phyloP scores from a whole-genome alignment of 2,113 vertebrate species.

The Onychostoma macrolepis region DNA sequence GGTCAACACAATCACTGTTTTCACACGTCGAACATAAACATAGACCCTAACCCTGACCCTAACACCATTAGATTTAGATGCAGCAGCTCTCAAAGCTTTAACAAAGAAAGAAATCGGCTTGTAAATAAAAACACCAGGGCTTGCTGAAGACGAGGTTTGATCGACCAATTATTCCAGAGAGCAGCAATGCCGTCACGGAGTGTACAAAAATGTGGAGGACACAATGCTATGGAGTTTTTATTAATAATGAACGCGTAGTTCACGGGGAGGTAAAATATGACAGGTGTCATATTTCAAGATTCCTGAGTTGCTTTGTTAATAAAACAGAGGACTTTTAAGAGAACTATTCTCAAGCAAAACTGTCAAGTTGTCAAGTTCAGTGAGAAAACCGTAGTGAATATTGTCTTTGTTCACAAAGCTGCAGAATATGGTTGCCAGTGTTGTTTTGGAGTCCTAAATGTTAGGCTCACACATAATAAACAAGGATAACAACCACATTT shows the following conservation, averaged over 20 bases:
- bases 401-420: neutral
- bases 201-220: constrained; percentile 41
- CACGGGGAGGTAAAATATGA: constrained; percentile 64
- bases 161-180: constrained; percentile 4
- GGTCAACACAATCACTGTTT: constrained; percentile 33
- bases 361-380: constrained; percentile 3
- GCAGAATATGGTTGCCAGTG: neutral
- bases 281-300: constrained; percentile 59
- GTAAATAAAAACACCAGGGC: constrained; percentile 4
- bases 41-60: neutral
- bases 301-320: constrained; percentile 38
- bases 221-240: constrained; percentile 53
- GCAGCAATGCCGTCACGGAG: neutral
- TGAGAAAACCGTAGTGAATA: neutral
- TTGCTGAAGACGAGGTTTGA: neutral
- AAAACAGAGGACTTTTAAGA: neutral
- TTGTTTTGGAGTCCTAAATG: neutral
- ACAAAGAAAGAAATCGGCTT: neutral
- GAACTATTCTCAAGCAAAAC: neutral
- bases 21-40: neutral
- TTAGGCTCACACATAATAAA: neutral
- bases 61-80: neutral
- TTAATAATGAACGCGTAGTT: constrained; percentile 70
- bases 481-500: neutral
- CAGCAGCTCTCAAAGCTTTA: neutral